Conservation (phyloP, 2,888 invertebrate genomes). For the Hydroisotoma schaefferi region DNA sequence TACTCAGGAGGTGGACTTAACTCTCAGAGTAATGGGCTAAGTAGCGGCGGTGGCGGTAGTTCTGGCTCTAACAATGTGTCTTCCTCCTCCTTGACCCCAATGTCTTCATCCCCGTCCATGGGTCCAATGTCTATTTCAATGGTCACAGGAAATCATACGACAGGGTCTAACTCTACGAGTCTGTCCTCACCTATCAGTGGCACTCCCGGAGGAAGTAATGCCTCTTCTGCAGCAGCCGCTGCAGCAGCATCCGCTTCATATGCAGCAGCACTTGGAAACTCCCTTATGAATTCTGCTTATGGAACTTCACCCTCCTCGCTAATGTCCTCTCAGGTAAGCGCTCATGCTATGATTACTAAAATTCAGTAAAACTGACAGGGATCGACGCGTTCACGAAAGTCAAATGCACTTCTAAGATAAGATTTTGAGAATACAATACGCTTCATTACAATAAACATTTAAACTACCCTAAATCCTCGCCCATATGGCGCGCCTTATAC, state of each 20-base stretch:
- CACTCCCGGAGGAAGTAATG: conserved; percentile 19
- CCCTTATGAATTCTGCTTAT: conserved; percentile 47
- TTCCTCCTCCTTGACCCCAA: conserved; percentile 12
- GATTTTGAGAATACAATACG: no score
- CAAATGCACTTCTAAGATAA: no score
- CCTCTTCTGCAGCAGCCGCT: conserved; percentile 28
- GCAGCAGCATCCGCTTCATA: conserved; percentile 37
- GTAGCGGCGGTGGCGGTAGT: background rate
- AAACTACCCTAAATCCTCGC: no score
- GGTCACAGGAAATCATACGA: conserved; percentile 16
- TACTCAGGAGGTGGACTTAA: conserved; percentile 17
- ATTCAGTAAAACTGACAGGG: no score
- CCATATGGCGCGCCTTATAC: no score
- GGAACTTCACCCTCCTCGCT: conserved; percentile 42
- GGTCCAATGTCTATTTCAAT: conserved; percentile 41
- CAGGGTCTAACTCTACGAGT: conserved; percentile 17
- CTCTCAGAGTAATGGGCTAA: background rate
- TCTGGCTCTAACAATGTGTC: no score
- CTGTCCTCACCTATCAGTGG: conserved; percentile 26
- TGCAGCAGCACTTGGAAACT: conserved; percentile 46
- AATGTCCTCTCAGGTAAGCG: conserved; percentile 46
- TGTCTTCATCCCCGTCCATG: conserved; percentile 24
- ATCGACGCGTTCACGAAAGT: no score
- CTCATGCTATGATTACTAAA: no score
- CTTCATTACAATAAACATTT: no score